Evolutionary conservation across 2,113 vertebrate species (phyloP), one percentile per base, ranked within the genome.

Genomic region (Triplophysa siluroides): DNA sequence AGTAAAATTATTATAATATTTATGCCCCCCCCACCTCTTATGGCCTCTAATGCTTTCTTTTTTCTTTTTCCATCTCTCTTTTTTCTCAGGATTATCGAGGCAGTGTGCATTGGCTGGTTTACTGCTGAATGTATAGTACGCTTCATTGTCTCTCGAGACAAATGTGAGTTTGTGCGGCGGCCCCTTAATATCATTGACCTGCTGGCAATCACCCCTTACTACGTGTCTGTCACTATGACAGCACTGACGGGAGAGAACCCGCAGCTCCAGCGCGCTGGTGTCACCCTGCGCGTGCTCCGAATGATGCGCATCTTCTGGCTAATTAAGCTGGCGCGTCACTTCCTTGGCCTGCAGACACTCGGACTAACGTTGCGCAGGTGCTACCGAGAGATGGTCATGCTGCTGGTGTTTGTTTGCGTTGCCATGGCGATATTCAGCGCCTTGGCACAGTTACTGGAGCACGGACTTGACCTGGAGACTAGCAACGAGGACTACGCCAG

Each of bases 271-370:
- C 95, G 96, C 62, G 98, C 95, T n/a, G 98, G 98, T 58, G 93
- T 98, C 89, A 94, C 96, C 54, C 89, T 99, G 86, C 93, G 98
- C 38, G 96, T 98, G 78, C 93, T 99, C 86, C 93, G 98, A 85
- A 98, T 99, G 97, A 97, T 98, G 97, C 91, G 98, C 85, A 96
- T 99, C 91, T 99, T 99, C 90, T 99, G 98, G 98, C 94, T 99
- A 80, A 97, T 99, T 91, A 99, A 99, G 90, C 93, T 99, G 79
- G 98, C 98, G 61, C 95, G 98, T 83, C 98, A 99, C 91, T 99
- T 98, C 91, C 93, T 99, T 86, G 98, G 98, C 70, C 93, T 99
- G 88, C 98, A 99, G 94, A 98, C 98, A 0, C 95, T 99, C 76
- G 98, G 98, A 83, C 91, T 99, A 88, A 99, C 98, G 65, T 94